Evolutionary conservation across 2,797 vertebrate genomes (phyloP), one percentile per base, ranked within the genome.

Genomic region (Brachymystax lenok): DNA sequence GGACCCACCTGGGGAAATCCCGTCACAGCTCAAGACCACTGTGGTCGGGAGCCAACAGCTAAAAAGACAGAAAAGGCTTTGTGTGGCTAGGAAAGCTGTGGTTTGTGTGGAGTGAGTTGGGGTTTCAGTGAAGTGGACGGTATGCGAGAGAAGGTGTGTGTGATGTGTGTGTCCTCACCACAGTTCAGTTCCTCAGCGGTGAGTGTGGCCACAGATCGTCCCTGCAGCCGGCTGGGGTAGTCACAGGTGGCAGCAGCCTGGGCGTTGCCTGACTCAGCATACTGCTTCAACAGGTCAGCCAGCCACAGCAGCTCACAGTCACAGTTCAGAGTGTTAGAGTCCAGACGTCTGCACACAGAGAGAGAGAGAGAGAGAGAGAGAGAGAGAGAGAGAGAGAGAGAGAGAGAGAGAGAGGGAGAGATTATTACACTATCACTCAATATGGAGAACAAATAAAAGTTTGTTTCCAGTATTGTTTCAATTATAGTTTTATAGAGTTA

Each of bases 221-320:
- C 98, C 89, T 99, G 98, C 82, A 99, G 94, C 24, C 95, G 95
- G 30, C 93, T 92, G 0, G 98, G 98, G 54, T 96, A 94, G 80
- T 99, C 98, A 8, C 98, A 99, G 85, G 97, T 99, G 70, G 98
- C 98, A 0, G 98, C 98, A 0, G 98, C 98, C 85, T 99, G 98
- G 0, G 98, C 97, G 0, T 97, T 98, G 3, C 98, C 98, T 0
- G 97, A 99, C 88, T 96, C 95, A 0, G 97, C 96, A 0, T 99
- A 99, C 0, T 95, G 94, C 88, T 97, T 97, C 83, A 99, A 86
- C 83, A 99, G 92, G 85, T 99, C 97, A 0, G 98, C 96, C 89
- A 99, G 88, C 98, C 98, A 99, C 73, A 99, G 93, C 83, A 98
- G 96, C 77, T 97, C 97, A 74, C 98, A 99, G 94, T 99, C 97